Base-by-base conservation (phyloP, 2,888 invertebrate species). In the Elegia similella region DNA sequence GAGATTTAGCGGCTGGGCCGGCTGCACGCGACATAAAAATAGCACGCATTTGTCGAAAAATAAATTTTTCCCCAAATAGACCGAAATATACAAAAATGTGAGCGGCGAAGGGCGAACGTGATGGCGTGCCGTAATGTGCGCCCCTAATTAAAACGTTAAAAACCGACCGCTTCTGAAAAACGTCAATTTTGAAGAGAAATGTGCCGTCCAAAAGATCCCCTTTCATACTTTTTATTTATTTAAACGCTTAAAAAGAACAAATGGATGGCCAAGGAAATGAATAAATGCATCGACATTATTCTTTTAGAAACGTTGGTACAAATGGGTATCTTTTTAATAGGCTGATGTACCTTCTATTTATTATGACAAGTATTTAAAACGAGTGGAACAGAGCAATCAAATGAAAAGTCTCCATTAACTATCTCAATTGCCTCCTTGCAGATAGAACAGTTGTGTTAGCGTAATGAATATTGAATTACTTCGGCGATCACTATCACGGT, bases 81-180 rank as follows among this genome's bases (percentile, higher is more conserved):
- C 89, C 70, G 87, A 88, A 90, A 91, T 88, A 89, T 87, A 90
- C 90, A 90, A 90, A 91, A 89, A 89, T 90, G 88, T 88, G 84
- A 85, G 74, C 84, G 83, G 86, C 86, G 88, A 88, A 89, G 90
- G 91, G 88, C 86, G 88, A 86, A 80, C 86, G 88, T 83, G 88
- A 82, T 82, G 86, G 87, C 88, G 86, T 80, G 85, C 85, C 86
- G 88, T 91, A 91, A 91, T 91, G 89, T 82, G 88, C 88, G 89
- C 89, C 90, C 89, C 91, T 91, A 90, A 91, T 91, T 90, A 90
- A 91, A 90, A 90, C 86, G 90, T 90, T 91, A 90, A 91, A 90
- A 91, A 91, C 88, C 88, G 77, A 85, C 88, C 81, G 87, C 79
- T 89, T 84, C 86, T 84, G 87, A 88, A 91, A 89, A 88, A 88